Base-by-base conservation (phyloP, 2,113 vertebrate genomes). In the Mesoclemmys tuberculata region DNA sequence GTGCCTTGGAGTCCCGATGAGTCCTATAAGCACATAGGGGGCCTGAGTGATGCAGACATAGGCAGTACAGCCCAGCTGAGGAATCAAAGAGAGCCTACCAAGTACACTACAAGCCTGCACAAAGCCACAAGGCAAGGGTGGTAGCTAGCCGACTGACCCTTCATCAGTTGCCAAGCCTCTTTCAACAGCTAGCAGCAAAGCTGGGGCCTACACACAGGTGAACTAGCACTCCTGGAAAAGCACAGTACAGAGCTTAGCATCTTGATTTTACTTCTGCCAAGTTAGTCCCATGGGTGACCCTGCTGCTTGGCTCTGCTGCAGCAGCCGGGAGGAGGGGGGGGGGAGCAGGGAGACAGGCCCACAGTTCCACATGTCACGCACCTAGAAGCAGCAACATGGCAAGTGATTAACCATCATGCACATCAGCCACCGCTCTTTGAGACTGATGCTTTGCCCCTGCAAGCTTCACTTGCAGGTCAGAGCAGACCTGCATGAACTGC, bases 81-180 rank as follows among this genome's bases (percentile, higher is more conserved):
- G 56, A 21, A 24, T 9, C 2, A 0, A 29, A 54, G 52, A n/a
- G n/a, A 2, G 1, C 26, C 56, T 56, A 54, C 52, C 87, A 52
- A 31, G n/a, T 2, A 1, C 75, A 26, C 4, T 9, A 0, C 75
- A 24, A 0, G 1, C 1, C 4, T 0, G 2, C 44, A 71, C 84
- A 83, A 27, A 12, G 29, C 49, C n/a, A 56, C 56, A 31, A 19
- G 49, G 44, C 1, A 1, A 29, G 18, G 8, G n/a, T 9, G 2
- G 82, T 51, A 16, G 29, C 58, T 58, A 41, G 74, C 9, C 13
- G 3, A 10, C 38, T 16, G 38, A 31, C 31, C 78, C 13, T 0
- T 26, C 58, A 35, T 6, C 61, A 4, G 3, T 58, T 0, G 1
- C n/a, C n/a, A 52, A 81, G 90, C n/a, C 27, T 3, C 52, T 51